Conservation (phyloP, 2,797 vertebrate species). For the Sebastes kiyomatsui region DNA sequence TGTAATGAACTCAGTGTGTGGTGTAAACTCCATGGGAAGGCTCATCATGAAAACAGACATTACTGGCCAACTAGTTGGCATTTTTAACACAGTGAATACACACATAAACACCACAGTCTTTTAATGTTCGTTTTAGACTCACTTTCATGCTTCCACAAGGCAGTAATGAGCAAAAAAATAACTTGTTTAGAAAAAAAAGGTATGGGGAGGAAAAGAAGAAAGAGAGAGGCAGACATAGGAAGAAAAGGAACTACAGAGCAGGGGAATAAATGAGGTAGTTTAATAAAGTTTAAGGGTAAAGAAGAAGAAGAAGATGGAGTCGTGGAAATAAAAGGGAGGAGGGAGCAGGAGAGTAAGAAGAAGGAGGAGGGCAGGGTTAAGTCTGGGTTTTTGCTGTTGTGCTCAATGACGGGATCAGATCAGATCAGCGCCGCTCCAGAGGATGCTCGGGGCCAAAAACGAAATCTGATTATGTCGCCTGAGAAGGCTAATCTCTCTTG, state of each 20-base stretch:
- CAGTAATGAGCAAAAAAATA: slow-evolving; percentile 54
- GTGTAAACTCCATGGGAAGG: slow-evolving; percentile 43
- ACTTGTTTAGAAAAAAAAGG: slow-evolving; percentile 7
- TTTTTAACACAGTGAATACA: slow-evolving; percentile 32
- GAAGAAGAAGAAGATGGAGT: neutral
- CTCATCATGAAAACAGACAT: slow-evolving; percentile 48
- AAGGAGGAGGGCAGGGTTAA: slow-evolving; percentile 6
- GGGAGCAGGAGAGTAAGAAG: neutral
- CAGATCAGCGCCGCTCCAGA: slow-evolving; percentile 67
- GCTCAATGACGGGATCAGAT: slow-evolving; percentile 58
- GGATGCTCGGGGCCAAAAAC: slow-evolving; percentile 63
- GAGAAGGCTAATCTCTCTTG: slow-evolving; percentile 75
- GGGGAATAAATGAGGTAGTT: slow-evolving; percentile 27
- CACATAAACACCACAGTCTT: slow-evolving; percentile 42
- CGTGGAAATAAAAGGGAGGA: neutral
- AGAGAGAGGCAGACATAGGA: neutral
- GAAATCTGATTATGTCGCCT: slow-evolving; percentile 77
- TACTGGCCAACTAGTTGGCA: slow-evolving; percentile 16
- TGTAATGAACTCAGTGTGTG: slow-evolving; percentile 51
- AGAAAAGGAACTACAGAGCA: neutral
- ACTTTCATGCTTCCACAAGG: slow-evolving; percentile 35
- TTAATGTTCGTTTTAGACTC: slow-evolving; percentile 42
- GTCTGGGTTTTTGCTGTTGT: slow-evolving; percentile 40
- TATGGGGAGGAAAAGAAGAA: neutral
- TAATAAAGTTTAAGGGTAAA: slow-evolving; percentile 25